Evolutionary conservation across 2,888 invertebrate species (phyloP), one percentile per base, ranked within the genome.

Genomic region (Lycophotia porphyrea): DNA sequence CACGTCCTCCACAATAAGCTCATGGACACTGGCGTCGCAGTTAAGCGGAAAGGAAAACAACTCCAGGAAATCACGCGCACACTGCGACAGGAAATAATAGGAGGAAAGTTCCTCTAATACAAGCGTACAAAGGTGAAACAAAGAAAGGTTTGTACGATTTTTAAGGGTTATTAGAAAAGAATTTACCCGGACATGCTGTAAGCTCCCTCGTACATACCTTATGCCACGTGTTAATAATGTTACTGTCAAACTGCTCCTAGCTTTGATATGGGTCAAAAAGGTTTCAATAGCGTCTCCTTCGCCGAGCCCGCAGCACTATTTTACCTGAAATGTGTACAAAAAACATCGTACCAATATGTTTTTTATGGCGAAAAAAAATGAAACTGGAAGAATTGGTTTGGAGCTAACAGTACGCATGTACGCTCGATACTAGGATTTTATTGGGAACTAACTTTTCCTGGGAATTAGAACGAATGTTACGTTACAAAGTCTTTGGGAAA

Each of bases 191-290:
- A 89, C 87, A 89, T 87, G 85, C 85, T 89, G 89, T 89, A 89
- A 81, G 78, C 82, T 80, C 88, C 85, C 85, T 85, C 82, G 85
- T 84, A 83, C 85, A 77, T 85, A 88, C 90, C 90, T 85, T 87
- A 90, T 91, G 90, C 92, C 93, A 91, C 89, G 93, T 94, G 94
- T 92, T 94, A 94, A 94, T 94, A 94, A 94, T 93, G 94, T 92
- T 93, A 92, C 93, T 93, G 94, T 94, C 94, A 94, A 93, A 93
- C 89, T 91, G 92, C 88, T 91, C 89, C 87, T 89, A 90, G 86
- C 89, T 90, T 92, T 94, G 94, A 94, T 90, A 89, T 92, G 94
- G 94, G 94, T 94, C 93, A 90, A 90, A 91, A 92, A 91, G 92
- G 94, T 92, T 92, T 92, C 93, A 92, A 93, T 92, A 90, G 91